Percentiles rank a stretch among this genome's conserved stretches.
phyloP scores from a whole-genome alignment of 2,888 invertebrate genomes.

The Oxycera nigricornis region DNA sequence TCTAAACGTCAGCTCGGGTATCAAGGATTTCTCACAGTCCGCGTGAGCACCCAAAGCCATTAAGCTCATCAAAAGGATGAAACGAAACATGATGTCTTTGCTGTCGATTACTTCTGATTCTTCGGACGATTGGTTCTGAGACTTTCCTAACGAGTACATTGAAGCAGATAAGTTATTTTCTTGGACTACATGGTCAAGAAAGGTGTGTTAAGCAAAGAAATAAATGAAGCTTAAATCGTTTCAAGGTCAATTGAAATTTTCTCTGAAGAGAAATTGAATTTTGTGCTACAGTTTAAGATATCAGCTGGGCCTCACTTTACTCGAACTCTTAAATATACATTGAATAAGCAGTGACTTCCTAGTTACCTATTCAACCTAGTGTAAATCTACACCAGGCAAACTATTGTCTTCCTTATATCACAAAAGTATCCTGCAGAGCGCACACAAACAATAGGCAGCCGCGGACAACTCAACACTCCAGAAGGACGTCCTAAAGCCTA shows the following conservation, averaged over 20 bases:
- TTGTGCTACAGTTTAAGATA: too few species aligned
- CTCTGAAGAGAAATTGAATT: too few species aligned
- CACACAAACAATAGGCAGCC: background rate
- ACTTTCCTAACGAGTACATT: background rate
- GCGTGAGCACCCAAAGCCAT: slow-evolving; percentile 9
- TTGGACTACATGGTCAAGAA: too few species aligned
- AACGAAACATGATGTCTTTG: slow-evolving; percentile 5
- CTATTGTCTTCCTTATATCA: too few species aligned
- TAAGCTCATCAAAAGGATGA: background rate
- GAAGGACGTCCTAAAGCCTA: background rate
- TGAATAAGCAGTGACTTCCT: too few species aligned
- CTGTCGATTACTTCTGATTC: background rate
- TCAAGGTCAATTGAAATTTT: background rate
- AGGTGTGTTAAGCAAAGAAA: background rate
- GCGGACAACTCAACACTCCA: background rate
- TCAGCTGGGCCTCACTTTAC: too few species aligned
- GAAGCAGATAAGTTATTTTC: too few species aligned
- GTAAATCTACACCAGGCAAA: too few species aligned
- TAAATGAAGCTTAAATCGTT: background rate
- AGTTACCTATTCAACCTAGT: too few species aligned
- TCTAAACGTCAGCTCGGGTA: slow-evolving; percentile 56
- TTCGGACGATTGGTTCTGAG: background rate
- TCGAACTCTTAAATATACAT: too few species aligned
- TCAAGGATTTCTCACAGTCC: slow-evolving; percentile 41
- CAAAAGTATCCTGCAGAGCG: background rate